phyloP scores from a whole-genome alignment of 2,888 invertebrate genomes.

The Tetragonula carbonaria region DNA sequence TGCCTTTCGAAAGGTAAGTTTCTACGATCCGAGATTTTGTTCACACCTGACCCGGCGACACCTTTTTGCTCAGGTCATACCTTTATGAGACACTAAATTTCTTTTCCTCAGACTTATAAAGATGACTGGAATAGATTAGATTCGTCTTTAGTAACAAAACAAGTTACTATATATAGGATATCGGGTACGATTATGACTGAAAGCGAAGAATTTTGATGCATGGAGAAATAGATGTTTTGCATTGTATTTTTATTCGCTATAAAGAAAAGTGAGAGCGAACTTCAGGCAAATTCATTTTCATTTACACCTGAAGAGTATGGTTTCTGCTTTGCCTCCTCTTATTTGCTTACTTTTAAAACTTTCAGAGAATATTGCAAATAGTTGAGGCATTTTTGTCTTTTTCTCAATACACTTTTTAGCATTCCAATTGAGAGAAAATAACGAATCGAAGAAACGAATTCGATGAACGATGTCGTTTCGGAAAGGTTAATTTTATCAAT shows the following conservation, averaged over 20 bases:
- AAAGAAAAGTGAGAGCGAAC: slow-evolving; percentile 43
- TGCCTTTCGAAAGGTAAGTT: slow-evolving; percentile 86
- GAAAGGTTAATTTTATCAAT: slow-evolving; percentile 19
- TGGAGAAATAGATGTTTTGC: slow-evolving; percentile 4
- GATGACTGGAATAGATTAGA: slow-evolving; percentile 6
- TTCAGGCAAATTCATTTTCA: slow-evolving; percentile 15
- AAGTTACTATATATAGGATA: slow-evolving; percentile 26
- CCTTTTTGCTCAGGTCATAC: neutral
- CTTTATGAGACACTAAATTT: neutral
- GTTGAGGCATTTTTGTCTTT: neutral
- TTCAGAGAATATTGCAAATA: neutral
- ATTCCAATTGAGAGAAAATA: neutral
- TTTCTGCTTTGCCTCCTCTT: neutral
- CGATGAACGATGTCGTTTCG: neutral
- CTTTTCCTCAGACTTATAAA: neutral
- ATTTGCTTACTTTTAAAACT: neutral
- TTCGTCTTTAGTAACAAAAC: slow-evolving; percentile 6
- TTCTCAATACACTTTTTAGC: neutral
- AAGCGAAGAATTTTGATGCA: slow-evolving; percentile 7
- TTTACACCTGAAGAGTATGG: neutral
- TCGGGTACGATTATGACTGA: neutral
- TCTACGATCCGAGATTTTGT: slow-evolving; percentile 29
- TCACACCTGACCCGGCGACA: slow-evolving; percentile 47
- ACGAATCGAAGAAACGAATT: neutral
- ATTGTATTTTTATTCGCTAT: neutral